A percentile compares a stretch with the other conserved stretches of the same genome.
Conservation (phyloP, 2,888 invertebrate species). For the Osmoderma eremita region DNA sequence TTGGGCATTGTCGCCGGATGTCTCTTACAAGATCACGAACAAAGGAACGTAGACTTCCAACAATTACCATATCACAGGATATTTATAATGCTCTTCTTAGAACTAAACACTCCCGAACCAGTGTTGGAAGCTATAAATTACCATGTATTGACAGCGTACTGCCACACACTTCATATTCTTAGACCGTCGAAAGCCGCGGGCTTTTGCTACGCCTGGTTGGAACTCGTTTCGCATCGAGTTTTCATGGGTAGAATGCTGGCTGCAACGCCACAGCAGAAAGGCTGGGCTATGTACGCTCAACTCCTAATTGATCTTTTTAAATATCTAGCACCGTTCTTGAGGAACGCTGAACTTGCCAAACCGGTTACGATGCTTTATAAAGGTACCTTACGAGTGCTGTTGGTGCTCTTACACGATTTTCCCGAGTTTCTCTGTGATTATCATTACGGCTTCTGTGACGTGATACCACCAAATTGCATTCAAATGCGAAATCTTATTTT, state of each 20-base stretch:
- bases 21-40: constrained; percentile 94
- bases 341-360: constrained; percentile 95
- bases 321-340: constrained; percentile 94
- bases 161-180: constrained; percentile 93
- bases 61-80: constrained; percentile 98
- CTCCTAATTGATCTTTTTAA: constrained; percentile 95
- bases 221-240: constrained; percentile 94
- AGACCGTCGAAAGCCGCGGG: constrained; percentile 94
- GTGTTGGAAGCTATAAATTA: constrained; percentile 94
- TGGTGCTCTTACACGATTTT: constrained; percentile 97
- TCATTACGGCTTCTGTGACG: constrained; percentile 99
- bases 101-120: constrained; percentile 93
- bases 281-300: constrained; percentile 98
- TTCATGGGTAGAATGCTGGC: constrained; percentile 95
- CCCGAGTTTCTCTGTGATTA: constrained; percentile 99
- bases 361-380: constrained; percentile 95
- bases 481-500: constrained; percentile 98
- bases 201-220: constrained; percentile 98
- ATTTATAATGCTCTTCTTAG: constrained; percentile 95
- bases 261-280: constrained; percentile 91
- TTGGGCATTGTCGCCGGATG: constrained; percentile 96
- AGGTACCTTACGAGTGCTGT: constrained; percentile 91
- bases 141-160: constrained; percentile 94
- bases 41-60: constrained; percentile 89
- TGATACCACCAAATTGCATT: constrained; percentile 98